Conservation (phyloP, 2,888 invertebrate species). For the Oxycera nigricornis region DNA sequence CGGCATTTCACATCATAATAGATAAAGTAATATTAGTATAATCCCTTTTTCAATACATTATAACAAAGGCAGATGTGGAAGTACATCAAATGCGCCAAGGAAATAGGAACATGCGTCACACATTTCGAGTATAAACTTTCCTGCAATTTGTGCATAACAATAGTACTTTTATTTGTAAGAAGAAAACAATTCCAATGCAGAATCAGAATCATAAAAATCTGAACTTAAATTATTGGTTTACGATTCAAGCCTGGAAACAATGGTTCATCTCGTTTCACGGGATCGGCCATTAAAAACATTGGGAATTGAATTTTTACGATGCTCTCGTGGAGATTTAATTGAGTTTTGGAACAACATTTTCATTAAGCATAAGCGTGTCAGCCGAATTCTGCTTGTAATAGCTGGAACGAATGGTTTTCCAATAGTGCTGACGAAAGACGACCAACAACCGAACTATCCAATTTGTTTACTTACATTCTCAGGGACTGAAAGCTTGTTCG, state of each 20-base stretch:
- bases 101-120: not conserved
- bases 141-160: not conserved
- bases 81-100: not conserved
- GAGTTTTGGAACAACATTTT: constrained; percentile 9
- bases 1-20: constrained; percentile 2
- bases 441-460: not conserved
- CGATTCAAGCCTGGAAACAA: not conserved
- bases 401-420: not conserved
- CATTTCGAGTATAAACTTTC: not conserved
- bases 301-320: constrained; percentile 7
- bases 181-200: not conserved
- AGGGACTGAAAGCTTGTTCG: too few species aligned
- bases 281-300: not conserved
- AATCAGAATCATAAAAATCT: not conserved
- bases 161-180: not conserved
- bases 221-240: not conserved
- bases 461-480: too few species aligned
- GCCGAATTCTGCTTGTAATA: not conserved
- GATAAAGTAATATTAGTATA: constrained; percentile 18
- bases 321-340: constrained; percentile 2
- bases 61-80: not conserved
- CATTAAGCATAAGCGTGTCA: not conserved
- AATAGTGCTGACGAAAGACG: not conserved
- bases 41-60: too few species aligned
- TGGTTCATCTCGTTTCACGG: not conserved